Percentiles rank a stretch among this genome's conserved stretches.
Conservation (phyloP, 2,797 vertebrate species). For the Lepilemur septentrionalis region DNA sequence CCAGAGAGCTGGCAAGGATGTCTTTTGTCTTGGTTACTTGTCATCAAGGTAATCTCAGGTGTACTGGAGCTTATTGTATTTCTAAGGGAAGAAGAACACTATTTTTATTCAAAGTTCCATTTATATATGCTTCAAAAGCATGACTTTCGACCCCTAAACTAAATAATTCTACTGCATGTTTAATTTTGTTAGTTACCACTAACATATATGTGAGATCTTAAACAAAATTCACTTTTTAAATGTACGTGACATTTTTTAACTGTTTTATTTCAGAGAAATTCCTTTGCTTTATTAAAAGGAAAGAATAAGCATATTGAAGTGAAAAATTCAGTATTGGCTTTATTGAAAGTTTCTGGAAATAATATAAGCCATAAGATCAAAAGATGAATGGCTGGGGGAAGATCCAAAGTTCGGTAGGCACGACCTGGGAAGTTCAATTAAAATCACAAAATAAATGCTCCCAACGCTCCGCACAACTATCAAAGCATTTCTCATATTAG, state of each 20-base stretch:
- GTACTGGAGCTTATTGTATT: neutral
- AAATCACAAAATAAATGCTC: slow-evolving; percentile 63
- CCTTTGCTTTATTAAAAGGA: slow-evolving; percentile 49
- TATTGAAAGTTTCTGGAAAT: slow-evolving; percentile 61
- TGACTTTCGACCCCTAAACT: neutral
- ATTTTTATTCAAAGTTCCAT: neutral
- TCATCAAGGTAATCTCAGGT: neutral
- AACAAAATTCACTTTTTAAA: neutral
- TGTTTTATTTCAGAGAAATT: slow-evolving; percentile 35
- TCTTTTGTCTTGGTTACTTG: neutral
- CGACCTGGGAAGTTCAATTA: slow-evolving; percentile 60
- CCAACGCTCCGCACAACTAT: slow-evolving; percentile 30
- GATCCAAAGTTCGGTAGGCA: slow-evolving; percentile 60
- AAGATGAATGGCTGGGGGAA: slow-evolving; percentile 52
- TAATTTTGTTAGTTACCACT: neutral
- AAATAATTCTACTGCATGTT: neutral
- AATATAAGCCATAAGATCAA: slow-evolving; percentile 67
- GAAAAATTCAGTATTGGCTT: slow-evolving; percentile 36
- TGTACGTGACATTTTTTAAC: slow-evolving; percentile 11
- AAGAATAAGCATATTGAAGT: slow-evolving; percentile 32
- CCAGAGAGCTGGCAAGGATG: neutral
- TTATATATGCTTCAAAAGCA: neutral
- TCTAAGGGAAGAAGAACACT: neutral
- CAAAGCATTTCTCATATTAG: slow-evolving; percentile 58
- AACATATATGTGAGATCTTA: neutral